phyloP scores from a whole-genome alignment of 2,888 invertebrate genomes.

The Antitype chi region DNA sequence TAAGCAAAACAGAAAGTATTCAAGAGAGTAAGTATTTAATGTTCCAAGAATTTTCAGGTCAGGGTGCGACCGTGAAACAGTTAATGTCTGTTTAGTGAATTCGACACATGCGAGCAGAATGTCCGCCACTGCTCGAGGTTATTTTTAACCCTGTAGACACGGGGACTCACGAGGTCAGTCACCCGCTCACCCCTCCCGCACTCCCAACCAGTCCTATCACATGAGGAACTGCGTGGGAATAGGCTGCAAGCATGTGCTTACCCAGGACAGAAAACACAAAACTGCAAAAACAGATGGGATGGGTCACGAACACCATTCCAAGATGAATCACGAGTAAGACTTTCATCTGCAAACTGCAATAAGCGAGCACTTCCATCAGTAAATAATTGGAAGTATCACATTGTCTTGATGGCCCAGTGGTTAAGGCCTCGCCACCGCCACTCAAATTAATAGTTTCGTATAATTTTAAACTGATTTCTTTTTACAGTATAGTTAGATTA shows the following conservation, averaged over 20 bases:
- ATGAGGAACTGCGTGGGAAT: conserved; percentile 90
- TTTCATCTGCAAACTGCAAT: conserved; percentile 29
- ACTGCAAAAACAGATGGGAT: conserved; percentile 68
- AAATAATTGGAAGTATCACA: neutral
- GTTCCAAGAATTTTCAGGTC: conserved; percentile 86
- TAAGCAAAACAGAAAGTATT: conserved; percentile 24
- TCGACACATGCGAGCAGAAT: conserved; percentile 90
- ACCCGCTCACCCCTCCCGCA: conserved; percentile 87
- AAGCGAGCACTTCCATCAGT: neutral
- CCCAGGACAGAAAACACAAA: conserved; percentile 72
- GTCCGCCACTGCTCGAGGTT: conserved; percentile 86
- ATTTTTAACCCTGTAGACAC: conserved; percentile 89
- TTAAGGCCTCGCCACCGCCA: neutral
- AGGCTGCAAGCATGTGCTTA: conserved; percentile 80
- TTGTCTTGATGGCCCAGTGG: neutral
- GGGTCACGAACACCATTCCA: conserved; percentile 42
- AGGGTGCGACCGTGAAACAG: conserved; percentile 89
- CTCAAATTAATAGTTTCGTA: neutral
- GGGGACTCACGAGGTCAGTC: conserved; percentile 89
- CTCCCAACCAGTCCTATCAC: conserved; percentile 88
- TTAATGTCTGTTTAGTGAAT: conserved; percentile 89
- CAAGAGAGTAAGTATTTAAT: conserved; percentile 47
- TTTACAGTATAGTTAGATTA: neutral
- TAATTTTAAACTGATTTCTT: neutral
- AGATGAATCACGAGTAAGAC: conserved; percentile 54